Conservation (phyloP, 2,888 invertebrate genomes). For the Phortica okadai region DNA sequence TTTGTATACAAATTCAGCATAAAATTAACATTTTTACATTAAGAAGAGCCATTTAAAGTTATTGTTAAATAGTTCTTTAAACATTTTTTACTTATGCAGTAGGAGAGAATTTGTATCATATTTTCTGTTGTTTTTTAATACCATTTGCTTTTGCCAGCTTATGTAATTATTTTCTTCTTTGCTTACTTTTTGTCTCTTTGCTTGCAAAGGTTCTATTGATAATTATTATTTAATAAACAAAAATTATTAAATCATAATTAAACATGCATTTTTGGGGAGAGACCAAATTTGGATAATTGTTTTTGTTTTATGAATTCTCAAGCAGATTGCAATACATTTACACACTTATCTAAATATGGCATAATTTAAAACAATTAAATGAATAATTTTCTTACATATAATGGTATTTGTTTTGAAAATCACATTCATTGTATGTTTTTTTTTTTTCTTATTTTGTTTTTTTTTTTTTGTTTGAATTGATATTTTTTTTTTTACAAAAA, state of each 20-base stretch:
- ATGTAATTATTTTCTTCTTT: conserved; percentile 32
- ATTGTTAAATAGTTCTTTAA: conserved; percentile 5
- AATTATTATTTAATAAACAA: conserved; percentile 2
- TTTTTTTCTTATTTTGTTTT: conserved; percentile 50
- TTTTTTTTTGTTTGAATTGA: conserved; percentile 24
- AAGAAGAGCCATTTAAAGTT: conserved; percentile 14
- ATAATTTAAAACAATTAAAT: conserved; percentile 25
- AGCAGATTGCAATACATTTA: conserved; percentile 18
- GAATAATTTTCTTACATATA: conserved; percentile 18
- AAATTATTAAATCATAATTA: not conserved
- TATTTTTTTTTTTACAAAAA: conserved; percentile 24
- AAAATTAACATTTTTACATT: conserved; percentile 24
- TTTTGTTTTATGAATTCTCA: not conserved
- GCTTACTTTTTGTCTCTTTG: not conserved
- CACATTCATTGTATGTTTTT: conserved; percentile 61
- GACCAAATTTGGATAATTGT: conserved; percentile 1
- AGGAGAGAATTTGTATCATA: conserved; percentile 40
- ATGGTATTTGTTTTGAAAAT: conserved; percentile 60
- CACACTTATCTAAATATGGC: conserved; percentile 30
- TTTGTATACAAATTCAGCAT: conserved; percentile 24
- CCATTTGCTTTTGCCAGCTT: not conserved
- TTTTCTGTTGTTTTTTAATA: conserved; percentile 40
- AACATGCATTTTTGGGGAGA: not conserved
- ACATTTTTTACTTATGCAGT: conserved; percentile 18
- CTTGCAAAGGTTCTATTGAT: not conserved